phyloP scores from a whole-genome alignment of 2,888 invertebrate species.

The Harpalus rubripes region DNA sequence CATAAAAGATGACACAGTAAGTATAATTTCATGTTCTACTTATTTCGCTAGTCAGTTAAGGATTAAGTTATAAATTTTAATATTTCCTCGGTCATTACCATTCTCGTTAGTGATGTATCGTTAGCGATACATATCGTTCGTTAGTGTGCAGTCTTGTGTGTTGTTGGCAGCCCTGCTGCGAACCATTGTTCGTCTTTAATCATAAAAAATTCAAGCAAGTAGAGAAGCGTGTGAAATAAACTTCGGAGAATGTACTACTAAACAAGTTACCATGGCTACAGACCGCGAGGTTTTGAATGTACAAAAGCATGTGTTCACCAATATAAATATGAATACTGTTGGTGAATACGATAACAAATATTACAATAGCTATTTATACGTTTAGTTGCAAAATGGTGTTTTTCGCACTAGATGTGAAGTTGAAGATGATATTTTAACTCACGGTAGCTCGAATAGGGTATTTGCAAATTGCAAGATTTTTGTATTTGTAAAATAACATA shows the following conservation, averaged over 20 bases:
- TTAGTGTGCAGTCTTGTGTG: conserved; percentile 33
- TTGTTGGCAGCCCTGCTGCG: conserved; percentile 24
- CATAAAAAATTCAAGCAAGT: conserved; percentile 60
- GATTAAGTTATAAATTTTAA: conserved; percentile 50
- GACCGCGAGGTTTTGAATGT: not conserved
- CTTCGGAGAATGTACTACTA: conserved; percentile 47
- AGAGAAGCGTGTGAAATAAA: conserved; percentile 45
- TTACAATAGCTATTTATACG: no score
- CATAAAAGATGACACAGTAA: conserved; percentile 35
- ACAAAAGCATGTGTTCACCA: no score
- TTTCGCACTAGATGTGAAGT: no score
- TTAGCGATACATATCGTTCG: not conserved
- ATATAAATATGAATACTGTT: no score
- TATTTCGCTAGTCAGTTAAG: conserved; percentile 4
- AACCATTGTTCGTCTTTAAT: conserved; percentile 52
- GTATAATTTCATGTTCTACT: conserved; percentile 16
- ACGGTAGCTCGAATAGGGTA: no score
- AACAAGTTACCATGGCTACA: conserved; percentile 50
- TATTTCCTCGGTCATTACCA: conserved; percentile 28
- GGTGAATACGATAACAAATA: no score
- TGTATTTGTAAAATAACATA: no score
- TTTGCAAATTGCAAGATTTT: no score
- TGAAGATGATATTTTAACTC: no score
- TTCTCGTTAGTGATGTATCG: conserved; percentile 38
- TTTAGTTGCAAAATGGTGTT: no score